These are phyloP conservation scores for Trididemnum clinides DNA, from an alignment of 23 tunicate genomes.

Conservation along the genomic window DNA sequence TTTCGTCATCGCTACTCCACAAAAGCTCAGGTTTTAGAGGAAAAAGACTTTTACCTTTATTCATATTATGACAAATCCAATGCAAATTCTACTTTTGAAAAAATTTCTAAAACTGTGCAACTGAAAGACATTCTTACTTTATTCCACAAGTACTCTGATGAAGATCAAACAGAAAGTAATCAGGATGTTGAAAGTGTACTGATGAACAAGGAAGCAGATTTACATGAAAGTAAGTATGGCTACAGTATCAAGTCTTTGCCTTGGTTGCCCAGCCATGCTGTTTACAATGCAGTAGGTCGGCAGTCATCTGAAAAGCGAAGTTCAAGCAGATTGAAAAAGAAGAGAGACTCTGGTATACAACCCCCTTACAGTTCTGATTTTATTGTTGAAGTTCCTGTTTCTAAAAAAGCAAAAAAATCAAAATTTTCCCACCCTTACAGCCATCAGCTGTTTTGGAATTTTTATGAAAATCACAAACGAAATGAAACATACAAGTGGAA, in stretches of 20 bases:
- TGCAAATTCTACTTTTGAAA: not conserved
- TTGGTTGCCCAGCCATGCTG: not conserved
- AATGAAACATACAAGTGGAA: conserved; percentile 1
- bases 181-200: too few species aligned
- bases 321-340: conserved; percentile 23
- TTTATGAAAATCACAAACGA: not conserved
- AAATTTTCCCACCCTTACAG: conserved; percentile 21
- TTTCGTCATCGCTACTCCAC: not conserved
- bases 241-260: not conserved
- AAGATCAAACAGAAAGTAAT: too few species aligned
- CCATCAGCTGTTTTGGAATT: conserved; percentile 29
- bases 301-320: not conserved
- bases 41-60: not conserved
- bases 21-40: not conserved
- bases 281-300: not conserved
- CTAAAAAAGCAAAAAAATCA: not conserved
- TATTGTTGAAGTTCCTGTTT: conserved; percentile 24
- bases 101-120: not conserved
- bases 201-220: too few species aligned
- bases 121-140: too few species aligned
- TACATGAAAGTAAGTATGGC: too few species aligned
- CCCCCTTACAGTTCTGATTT: conserved; percentile 9
- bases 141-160: too few species aligned
- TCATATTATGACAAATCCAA: not conserved
- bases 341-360: conserved; percentile 23